These are phyloP conservation scores for Drosophila equinoxialis DNA, from an alignment of 1,140 invertebrate species.

Conservation along the genomic window DNA sequence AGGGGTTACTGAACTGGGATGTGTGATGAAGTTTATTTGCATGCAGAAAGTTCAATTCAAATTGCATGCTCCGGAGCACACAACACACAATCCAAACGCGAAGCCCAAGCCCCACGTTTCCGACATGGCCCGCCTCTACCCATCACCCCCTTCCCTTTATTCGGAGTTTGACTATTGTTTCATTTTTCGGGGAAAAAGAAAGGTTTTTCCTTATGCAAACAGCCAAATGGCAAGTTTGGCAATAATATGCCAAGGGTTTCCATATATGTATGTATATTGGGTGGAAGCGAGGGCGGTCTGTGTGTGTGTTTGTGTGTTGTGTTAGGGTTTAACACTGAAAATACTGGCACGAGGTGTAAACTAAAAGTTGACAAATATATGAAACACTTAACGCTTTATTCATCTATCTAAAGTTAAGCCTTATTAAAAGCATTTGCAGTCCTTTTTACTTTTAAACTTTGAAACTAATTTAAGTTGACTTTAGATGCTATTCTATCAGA, in stretches of 20 bases:
- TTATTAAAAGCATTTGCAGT: no score
- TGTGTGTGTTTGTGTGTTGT: not conserved
- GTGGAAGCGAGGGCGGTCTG: not conserved
- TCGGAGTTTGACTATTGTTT: conserved; percentile 52
- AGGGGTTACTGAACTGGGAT: conserved; percentile 6
- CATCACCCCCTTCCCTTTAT: conserved; percentile 12
- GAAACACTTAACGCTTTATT: no score
- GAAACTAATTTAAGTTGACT: no score
- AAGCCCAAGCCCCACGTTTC: not conserved
- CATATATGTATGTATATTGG: not conserved
- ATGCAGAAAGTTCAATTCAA: conserved; percentile 73
- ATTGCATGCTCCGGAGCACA: conserved; percentile 70
- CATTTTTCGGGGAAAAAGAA: conserved; percentile 20
- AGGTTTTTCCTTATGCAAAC: conserved; percentile 29
- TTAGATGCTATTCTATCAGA: no score
- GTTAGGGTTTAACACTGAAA: conserved; percentile 1
- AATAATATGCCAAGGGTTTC: conserved; percentile 4
- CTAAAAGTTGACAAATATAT: not conserved
- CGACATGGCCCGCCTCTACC: not conserved
- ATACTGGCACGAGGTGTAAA: not conserved
- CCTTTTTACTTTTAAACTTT: no score
- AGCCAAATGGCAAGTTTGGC: conserved; percentile 8
- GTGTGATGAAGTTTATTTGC: conserved; percentile 65
- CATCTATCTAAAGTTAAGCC: no score
- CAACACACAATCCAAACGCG: conserved; percentile 43